Evolutionary conservation across 2,888 invertebrate genomes (phyloP), one percentile per base, ranked within the genome.

Genomic region (Syritta pipiens): DNA sequence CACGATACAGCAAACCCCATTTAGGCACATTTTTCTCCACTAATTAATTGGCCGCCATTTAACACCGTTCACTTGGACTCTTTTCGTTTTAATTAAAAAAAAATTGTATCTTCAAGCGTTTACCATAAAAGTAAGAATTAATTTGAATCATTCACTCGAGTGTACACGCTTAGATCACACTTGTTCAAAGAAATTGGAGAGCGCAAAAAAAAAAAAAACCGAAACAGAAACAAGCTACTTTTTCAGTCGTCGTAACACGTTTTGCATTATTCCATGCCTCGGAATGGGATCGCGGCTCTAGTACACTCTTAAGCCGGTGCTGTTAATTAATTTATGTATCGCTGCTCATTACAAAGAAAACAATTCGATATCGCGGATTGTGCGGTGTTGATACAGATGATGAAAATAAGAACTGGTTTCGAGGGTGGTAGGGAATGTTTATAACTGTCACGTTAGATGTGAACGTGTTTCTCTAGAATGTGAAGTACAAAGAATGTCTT

Each of bases 201-300:
- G n/a, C n/a, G n/a, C n/a, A n/a, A n/a, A n/a, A n/a, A 48, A 17
- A 42, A 32, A 51, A 35, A 49, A 60, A 69, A 69, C 28, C 51
- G 12, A n/a, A n/a, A n/a, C n/a, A n/a, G n/a, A n/a, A n/a, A n/a
- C n/a, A n/a, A n/a, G n/a, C n/a, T n/a, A 53, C 26, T 59, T 20
- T 24, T 12, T 10, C 19, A 44, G 10, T 30, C 44, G n/a, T 59
- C 42, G 14, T n/a, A 14, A 46, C 46, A 65, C 26, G 69, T 60
- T 69, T 60, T 48, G 40, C 37, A 46, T 59, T 51, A 17, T n/a
- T 5, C 6, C 48, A 63, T 63, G 40, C 63, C 71, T 48, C 40
- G 53, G 53, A 55, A 55, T 68, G 60, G 26, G 53, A 65, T 65
- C 65, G 35, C 51, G 42, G n/a, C 26, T 75, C n/a, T 20, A 55